Evolutionary conservation across 1,140 invertebrate species (phyloP).

Genomic region (Magallana ariakensis): DNA sequence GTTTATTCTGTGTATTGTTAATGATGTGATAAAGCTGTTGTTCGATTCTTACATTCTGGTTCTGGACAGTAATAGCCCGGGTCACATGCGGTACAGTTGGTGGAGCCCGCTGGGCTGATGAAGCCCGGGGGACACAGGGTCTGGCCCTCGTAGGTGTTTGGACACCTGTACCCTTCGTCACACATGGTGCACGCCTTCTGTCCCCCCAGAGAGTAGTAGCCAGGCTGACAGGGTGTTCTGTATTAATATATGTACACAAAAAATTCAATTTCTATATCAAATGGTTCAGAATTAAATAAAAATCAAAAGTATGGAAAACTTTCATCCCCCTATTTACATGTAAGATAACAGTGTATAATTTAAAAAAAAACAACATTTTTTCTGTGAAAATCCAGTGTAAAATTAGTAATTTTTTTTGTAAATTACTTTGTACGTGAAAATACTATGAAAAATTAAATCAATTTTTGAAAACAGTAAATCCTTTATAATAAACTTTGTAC

Average conservation of each 20-base stretch:
- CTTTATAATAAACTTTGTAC: conserved; percentile 42
- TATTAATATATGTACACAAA: too few relatives aligned
- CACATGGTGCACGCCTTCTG: conserved; percentile 69
- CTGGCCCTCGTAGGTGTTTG: conserved; percentile 61
- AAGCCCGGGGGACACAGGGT: conserved; percentile 65
- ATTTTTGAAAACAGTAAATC: background rate
- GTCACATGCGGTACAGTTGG: conserved; percentile 75
- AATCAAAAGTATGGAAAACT: background rate
- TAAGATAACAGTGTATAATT: too few relatives aligned
- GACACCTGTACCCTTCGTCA: conserved; percentile 70
- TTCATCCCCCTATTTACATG: too few relatives aligned
- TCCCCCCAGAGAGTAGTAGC: conserved; percentile 69
- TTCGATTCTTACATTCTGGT: conserved; percentile 60
- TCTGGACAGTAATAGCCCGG: conserved; percentile 71
- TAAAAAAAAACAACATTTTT: too few relatives aligned
- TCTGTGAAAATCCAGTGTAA: too few relatives aligned
- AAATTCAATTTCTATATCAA: background rate
- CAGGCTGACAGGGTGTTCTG: conserved; percentile 67
- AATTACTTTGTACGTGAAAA: too few relatives aligned
- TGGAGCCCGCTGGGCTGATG: conserved; percentile 68
- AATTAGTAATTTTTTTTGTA: too few relatives aligned
- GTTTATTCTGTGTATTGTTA: too few relatives aligned
- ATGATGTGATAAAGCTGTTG: background rate
- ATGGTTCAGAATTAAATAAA: background rate
- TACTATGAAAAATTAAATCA: background rate